Conservation (phyloP, 2,888 invertebrate species). For the Sicus ferrugineus region DNA sequence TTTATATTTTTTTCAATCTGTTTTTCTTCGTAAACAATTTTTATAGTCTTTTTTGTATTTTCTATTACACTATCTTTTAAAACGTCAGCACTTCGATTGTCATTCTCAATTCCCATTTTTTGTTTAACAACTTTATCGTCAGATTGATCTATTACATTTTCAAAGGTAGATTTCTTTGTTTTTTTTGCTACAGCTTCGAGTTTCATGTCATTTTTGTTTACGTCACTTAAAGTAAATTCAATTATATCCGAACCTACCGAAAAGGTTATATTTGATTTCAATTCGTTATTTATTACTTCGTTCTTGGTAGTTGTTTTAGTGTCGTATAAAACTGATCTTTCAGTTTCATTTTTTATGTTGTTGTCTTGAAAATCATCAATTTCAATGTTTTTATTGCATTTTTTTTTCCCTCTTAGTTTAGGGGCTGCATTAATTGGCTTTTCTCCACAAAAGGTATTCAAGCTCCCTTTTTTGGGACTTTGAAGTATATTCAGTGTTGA, state of each 20-base stretch:
- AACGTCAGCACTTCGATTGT: no score
- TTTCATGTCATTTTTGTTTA: constrained; percentile 55
- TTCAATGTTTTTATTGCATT: not conserved
- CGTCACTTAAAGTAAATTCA: not conserved
- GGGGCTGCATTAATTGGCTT: constrained; percentile 60
- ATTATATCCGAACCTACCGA: not conserved
- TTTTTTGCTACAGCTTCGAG: constrained; percentile 61
- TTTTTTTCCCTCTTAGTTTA: constrained; percentile 55
- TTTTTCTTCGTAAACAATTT: not conserved
- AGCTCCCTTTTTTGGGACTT: constrained; percentile 18
- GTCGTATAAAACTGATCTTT: constrained; percentile 1
- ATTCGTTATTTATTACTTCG: not conserved
- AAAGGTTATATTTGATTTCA: not conserved
- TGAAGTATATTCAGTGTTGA: not conserved
- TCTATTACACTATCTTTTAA: no score
- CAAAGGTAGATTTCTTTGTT: constrained; percentile 61
- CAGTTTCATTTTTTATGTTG: constrained; percentile 29
- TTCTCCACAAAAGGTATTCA: constrained; percentile 36
- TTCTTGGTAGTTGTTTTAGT: constrained; percentile 31
- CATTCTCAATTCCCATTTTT: no score
- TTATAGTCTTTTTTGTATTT: no score
- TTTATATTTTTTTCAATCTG: not conserved
- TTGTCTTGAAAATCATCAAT: constrained; percentile 9
- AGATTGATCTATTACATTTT: constrained; percentile 43
- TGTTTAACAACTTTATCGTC: no score